These are phyloP conservation scores for Aix galericulata DNA, from an alignment of 2,113 vertebrate genomes.

Conservation along the genomic window DNA sequence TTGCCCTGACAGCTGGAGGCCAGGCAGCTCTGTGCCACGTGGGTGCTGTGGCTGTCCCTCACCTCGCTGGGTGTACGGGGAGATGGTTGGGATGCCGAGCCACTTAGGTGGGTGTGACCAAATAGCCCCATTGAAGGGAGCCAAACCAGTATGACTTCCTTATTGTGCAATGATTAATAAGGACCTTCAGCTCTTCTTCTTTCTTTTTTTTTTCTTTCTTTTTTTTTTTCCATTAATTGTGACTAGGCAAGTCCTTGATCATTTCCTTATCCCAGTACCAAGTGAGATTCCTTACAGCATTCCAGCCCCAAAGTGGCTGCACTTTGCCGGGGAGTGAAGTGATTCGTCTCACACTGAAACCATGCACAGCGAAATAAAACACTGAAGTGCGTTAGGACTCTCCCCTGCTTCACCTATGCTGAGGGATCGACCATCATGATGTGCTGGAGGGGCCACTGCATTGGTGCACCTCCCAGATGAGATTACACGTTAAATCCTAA, in stretches of 20 bases:
- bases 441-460: fast-evolving
- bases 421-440: background rate
- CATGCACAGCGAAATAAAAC: background rate
- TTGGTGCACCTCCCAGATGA: background rate
- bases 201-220: background rate
- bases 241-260: conserved; percentile 58
- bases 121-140: conserved; percentile 27
- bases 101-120: conserved; percentile 49
- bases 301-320: conserved; percentile 16
- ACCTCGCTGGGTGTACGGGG: fast-evolving
- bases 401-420: background rate
- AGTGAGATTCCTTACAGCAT: conserved; percentile 66
- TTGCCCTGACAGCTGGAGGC: background rate
- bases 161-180: conserved; percentile 64
- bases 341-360: background rate
- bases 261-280: conserved; percentile 32
- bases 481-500: background rate
- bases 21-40: background rate
- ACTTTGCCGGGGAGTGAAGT: fast-evolving
- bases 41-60: background rate
- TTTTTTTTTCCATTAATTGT: conserved; percentile 48
- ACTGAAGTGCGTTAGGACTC: background rate
- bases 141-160: conserved; percentile 61
- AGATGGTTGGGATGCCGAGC: conserved; percentile 46
- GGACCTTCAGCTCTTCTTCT: conserved; percentile 15